Base-by-base conservation (phyloP, 1,140 invertebrate genomes). In the Nasonia longicornis region DNA sequence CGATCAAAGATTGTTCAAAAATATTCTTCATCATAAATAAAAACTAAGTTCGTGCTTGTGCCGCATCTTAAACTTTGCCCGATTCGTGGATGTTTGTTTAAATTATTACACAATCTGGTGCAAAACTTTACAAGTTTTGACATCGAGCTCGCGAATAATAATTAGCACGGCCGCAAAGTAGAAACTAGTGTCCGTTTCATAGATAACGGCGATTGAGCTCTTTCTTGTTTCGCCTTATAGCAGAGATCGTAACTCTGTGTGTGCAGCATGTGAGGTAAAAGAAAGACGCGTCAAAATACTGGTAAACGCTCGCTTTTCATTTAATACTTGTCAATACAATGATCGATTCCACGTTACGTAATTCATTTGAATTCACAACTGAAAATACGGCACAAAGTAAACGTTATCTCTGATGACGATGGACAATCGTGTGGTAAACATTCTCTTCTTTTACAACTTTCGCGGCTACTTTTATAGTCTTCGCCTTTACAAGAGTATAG, bases 1-100 rank as follows among this genome's bases (percentile, higher is more conserved):
- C 76, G 48, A 70, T 26, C 67, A 63, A 75, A 75, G 22, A 74
- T 83, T 81, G 64, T 73, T 75, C 16, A 69, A 80, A 76, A 78
- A 29, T 84, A 82, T 48, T 81, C 4, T 12, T 14, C 42, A 75
- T 84, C 71, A 72, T 72, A 69, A 77, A 72, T 77, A 52, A 81
- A 77, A 74, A 58, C 38, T 38, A 82, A 67, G 52, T 78, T 78
- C 52, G n/a, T 72, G 31, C 11, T 72, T 74, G 45, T 81, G 26
- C 29, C 58, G 29, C 35, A 73, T 14, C 29, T 82, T 31, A 66
- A 77, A 67, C 45, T 67, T 72, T 70, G 76, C 71, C 63, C 45
- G 11, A 63, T 75, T 76, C 3, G 35, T 26, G 42, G 31, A 70
- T 31, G 11, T 70, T 35, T 70, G 58, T 70, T 66, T 71, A 35